phyloP scores from a whole-genome alignment of 2,113 vertebrate species.

The Phaethon lepturus region DNA sequence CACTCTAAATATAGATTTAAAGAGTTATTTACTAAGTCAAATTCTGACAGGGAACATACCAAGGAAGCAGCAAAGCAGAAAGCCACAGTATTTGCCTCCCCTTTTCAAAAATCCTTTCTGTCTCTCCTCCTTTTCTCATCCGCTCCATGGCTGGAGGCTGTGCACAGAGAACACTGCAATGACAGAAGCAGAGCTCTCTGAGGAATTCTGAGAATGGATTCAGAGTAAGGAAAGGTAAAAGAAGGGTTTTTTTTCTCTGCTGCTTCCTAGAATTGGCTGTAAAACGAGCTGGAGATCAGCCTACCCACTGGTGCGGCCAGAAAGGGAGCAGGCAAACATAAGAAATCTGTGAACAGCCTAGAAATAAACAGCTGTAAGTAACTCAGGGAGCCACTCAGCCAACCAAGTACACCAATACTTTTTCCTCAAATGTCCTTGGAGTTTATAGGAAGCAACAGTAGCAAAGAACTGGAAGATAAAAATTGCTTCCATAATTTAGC shows the following conservation, averaged over 20 bases:
- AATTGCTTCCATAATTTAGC: conserved; percentile 25
- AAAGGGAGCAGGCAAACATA: background rate
- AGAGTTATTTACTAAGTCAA: conserved; percentile 10
- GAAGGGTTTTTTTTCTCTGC: background rate
- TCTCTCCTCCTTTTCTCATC: background rate
- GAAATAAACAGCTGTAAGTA: background rate
- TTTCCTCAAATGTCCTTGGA: background rate
- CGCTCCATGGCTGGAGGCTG: background rate
- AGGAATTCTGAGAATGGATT: background rate
- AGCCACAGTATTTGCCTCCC: background rate
- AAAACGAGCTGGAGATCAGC: background rate
- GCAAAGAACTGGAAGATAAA: conserved; percentile 18
- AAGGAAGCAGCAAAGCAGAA: conserved; percentile 20
- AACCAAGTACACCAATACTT: background rate
- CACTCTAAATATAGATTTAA: background rate
- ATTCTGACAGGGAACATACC: background rate
- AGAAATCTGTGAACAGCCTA: background rate
- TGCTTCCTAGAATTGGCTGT: background rate
- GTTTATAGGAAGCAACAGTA: background rate
- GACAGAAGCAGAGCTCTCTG: background rate
- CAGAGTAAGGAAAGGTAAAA: background rate
- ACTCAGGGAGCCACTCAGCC: background rate
- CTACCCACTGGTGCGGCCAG: background rate
- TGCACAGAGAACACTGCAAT: background rate
- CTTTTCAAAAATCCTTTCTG: background rate